Evolutionary conservation across 2,113 vertebrate genomes (phyloP).

Genomic region (Peromyscus polionotus): DNA sequence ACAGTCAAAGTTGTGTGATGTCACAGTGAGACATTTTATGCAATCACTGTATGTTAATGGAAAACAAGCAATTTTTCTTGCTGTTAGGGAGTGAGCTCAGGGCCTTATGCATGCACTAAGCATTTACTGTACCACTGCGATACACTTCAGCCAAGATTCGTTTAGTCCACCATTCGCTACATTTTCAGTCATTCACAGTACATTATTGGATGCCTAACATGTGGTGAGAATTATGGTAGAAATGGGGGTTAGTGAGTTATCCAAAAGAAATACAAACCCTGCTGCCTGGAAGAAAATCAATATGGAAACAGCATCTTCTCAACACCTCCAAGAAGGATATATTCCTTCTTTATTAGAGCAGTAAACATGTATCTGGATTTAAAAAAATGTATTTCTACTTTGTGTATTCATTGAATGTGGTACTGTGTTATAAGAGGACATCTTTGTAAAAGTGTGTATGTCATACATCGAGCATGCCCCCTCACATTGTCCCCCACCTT

Average conservation of each 20-base stretch:
- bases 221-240: not conserved
- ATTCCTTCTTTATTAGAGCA: not conserved
- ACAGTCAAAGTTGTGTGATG: not conserved
- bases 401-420: not conserved
- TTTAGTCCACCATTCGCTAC: not conserved
- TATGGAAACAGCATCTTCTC: not conserved
- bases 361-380: not conserved
- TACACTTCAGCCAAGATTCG: not conserved
- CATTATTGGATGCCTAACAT: not conserved
- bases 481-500: not conserved
- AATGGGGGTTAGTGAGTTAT: not conserved
- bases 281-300: not conserved
- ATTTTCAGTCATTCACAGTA: not conserved
- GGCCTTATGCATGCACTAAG: not conserved
- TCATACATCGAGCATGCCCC: not conserved
- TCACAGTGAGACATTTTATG: not conserved
- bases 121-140: not conserved
- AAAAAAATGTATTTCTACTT: not conserved
- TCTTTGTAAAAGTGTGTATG: not conserved
- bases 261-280: constrained; percentile 28
- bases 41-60: not conserved
- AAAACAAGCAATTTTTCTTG: not conserved
- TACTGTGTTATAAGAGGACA: not conserved
- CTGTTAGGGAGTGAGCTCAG: not conserved
- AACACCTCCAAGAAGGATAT: not conserved